Evolutionary conservation across 2,888 invertebrate species (phyloP).

Genomic region (Zhengitettix transpicula): DNA sequence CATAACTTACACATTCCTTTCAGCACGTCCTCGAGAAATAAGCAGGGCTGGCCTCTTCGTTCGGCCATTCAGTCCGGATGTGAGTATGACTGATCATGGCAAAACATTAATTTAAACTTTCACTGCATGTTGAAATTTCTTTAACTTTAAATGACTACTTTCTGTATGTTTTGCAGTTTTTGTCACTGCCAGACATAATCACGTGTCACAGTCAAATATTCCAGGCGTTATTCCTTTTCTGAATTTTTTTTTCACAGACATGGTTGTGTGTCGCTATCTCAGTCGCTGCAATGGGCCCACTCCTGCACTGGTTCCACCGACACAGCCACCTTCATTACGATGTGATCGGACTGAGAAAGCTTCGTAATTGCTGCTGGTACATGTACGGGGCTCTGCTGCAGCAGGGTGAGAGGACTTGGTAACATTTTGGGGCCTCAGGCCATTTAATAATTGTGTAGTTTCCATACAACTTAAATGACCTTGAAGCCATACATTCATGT

Average conservation of each 20-base stretch:
- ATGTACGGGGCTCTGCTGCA: constrained; percentile 80
- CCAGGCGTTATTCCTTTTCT: too few relatives aligned
- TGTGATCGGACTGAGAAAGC: constrained; percentile 30
- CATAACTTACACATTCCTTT: constrained; percentile 63
- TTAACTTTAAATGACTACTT: too few relatives aligned
- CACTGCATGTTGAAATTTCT: too few relatives aligned
- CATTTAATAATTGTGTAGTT: too few relatives aligned
- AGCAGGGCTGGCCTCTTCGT: constrained; percentile 70
- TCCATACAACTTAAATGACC: too few relatives aligned
- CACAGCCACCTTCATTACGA: constrained; percentile 22
- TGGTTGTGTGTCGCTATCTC: constrained; percentile 66
- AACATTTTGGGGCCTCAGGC: too few relatives aligned
- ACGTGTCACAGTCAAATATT: too few relatives aligned
- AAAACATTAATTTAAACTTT: too few relatives aligned
- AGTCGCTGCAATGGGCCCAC: constrained; percentile 59
- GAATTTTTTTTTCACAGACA: constrained; percentile 49
- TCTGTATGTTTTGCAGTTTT: too few relatives aligned
- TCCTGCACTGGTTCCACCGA: constrained; percentile 47
- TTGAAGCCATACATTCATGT: background rate
- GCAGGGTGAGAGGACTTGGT: constrained; percentile 51
- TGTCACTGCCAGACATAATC: too few relatives aligned
- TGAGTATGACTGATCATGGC: constrained; percentile 16
- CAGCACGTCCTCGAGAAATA: constrained; percentile 60
- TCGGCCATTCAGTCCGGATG: constrained; percentile 50
- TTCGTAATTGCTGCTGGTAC: constrained; percentile 70